Evolutionary conservation across 2,113 vertebrate species (phyloP).

Genomic region (human (Homo sapiens)): GRCh38 chr16:54149501-54150000

Average conservation of each 20-base stretch:
- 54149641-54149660: conserved; percentile 79
- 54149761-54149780: conserved; percentile 84
- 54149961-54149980: conserved; percentile 80
- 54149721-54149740: conserved; percentile 80
- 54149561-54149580: conserved; percentile 42
- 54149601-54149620: conserved; percentile 68
- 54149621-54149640: conserved; percentile 79
- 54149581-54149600: conserved; percentile 58
- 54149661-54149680: conserved; percentile 81
- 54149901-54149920: conserved; percentile 75
- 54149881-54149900: conserved; percentile 84
- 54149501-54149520: not conserved
- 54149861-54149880: conserved; percentile 81
- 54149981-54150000: conserved; percentile 83
- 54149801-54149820: conserved; percentile 82
- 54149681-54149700: conserved; percentile 81
- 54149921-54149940: conserved; percentile 84
- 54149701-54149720: conserved; percentile 79
- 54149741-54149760: conserved; percentile 83
- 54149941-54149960: conserved; percentile 81
- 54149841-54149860: conserved; percentile 80
- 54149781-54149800: conserved; percentile 83
- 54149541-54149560: not conserved
- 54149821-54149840: conserved; percentile 82
- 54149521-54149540: conserved; percentile 29